These are phyloP conservation scores for Rhabdomys dilectus DNA, from an alignment of 2,113 vertebrate genomes.

Conservation along the genomic window DNA sequence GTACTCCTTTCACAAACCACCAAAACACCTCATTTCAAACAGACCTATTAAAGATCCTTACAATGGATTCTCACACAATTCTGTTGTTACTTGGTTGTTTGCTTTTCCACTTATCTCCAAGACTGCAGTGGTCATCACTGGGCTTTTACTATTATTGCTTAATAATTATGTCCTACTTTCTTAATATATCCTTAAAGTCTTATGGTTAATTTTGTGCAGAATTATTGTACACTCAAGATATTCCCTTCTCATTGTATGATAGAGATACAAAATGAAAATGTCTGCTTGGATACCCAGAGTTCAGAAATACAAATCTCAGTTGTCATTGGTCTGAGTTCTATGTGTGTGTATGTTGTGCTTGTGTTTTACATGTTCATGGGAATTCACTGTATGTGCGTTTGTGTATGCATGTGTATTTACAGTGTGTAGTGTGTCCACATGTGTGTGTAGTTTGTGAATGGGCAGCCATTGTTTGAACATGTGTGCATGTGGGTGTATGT, in stretches of 20 bases:
- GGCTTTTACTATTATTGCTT: slow-evolving; percentile 26
- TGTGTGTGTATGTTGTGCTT: neutral
- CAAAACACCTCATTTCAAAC: slow-evolving; percentile 62
- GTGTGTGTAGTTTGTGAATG: neutral
- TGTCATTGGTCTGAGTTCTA: neutral
- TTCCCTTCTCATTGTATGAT: slow-evolving; percentile 58
- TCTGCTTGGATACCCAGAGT: neutral
- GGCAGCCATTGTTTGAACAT: neutral
- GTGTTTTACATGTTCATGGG: neutral
- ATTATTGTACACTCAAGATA: slow-evolving; percentile 77
- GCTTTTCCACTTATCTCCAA: slow-evolving; percentile 61
- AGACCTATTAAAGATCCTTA: slow-evolving; percentile 29
- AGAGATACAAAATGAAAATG: neutral
- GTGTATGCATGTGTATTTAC: neutral
- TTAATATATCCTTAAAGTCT: slow-evolving; percentile 60
- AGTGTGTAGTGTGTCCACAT: neutral
- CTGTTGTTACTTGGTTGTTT: slow-evolving; percentile 33
- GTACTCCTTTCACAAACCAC: slow-evolving; percentile 69
- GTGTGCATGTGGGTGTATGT: neutral
- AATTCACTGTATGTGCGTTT: neutral
- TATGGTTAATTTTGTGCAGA: slow-evolving; percentile 76
- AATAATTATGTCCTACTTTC: slow-evolving; percentile 75
- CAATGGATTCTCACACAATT: slow-evolving; percentile 49
- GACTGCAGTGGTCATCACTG: slow-evolving; percentile 2
- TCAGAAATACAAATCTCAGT: slow-evolving; percentile 47